Base-by-base conservation (phyloP, 2,113 vertebrate genomes). In the Esox niger region DNA sequence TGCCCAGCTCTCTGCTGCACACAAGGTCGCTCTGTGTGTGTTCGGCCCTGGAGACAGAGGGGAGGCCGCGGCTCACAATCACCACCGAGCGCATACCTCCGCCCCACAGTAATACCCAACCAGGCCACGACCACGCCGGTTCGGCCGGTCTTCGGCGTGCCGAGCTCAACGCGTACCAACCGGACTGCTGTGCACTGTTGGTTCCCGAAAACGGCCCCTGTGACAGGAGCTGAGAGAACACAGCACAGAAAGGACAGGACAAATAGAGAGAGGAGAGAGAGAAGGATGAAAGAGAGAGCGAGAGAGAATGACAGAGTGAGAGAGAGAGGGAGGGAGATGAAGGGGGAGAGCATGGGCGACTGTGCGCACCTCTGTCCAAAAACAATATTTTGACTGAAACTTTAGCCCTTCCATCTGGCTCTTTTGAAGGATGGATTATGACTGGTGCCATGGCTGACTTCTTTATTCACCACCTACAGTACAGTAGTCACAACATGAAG, bases 341-440 rank as follows among this genome's bases (percentile, higher is more conserved):
- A 64, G 33, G 59, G 54, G 33, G 70, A 29, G 47, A 32, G 66
- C 74, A 55, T 31, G 60, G 62, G 52, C 66, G 67, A 56, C 68
- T 79, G 80, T 69, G 62, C 77, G 68, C 81, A 88, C 84, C 82
- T 88, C 77, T 72, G 79, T 91, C 89, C 91, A 92, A 91, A 86
- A 90, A 88, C 86, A 92, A 91, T 91, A 90, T 92, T 91, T 87
- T 78, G 79, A 89, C 79, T 91, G 89, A 90, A 92, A 91, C 86
- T 79, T 86, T 90, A 91, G 66, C 85, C 79, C 81, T 84, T 86
- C 85, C 90, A 92, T 91, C 90, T 91, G 90, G 89, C 82, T 89
- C 87, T 85, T 90, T 91, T 91, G 87, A 90, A 91, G 84, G 82
- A 70, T 79, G 85, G 89, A 91, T 91, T 90, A 89, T 87, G 84